Conservation (phyloP, 2,888 invertebrate species). For the Endotricha flammealis region DNA sequence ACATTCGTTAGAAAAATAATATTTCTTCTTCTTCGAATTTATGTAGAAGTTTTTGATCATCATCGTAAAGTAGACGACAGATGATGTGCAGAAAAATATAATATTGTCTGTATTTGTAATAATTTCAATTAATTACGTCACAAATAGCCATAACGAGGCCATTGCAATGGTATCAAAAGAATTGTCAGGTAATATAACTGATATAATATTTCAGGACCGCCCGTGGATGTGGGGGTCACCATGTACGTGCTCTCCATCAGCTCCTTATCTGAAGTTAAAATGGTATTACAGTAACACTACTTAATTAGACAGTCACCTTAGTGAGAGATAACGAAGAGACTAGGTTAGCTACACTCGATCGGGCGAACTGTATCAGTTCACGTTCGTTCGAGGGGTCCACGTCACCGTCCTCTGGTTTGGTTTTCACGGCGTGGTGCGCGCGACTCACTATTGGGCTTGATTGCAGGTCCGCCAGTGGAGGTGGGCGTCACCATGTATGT, state of each 20-base stretch:
- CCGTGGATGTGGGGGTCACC: constrained; percentile 88
- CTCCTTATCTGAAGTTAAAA: constrained; percentile 89
- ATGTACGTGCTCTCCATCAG: constrained; percentile 90
- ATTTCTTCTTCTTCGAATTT: too few relatives aligned
- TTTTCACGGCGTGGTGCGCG: constrained; percentile 46
- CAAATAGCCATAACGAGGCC: too few relatives aligned
- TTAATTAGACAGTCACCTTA: constrained; percentile 48
- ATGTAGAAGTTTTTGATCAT: too few relatives aligned
- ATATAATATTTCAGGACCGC: constrained; percentile 81
- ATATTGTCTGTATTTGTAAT: too few relatives aligned
- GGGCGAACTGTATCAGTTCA: constrained; percentile 31
- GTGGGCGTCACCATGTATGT: constrained; percentile 99
- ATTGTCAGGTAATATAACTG: constrained; percentile 35
- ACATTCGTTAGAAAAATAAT: too few relatives aligned
- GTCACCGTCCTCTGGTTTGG: constrained; percentile 53
- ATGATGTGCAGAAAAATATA: too few relatives aligned
- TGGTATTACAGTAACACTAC: constrained; percentile 77
- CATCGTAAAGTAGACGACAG: constrained; percentile 11
- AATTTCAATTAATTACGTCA: too few relatives aligned
- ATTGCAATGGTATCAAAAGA: constrained; percentile 11
- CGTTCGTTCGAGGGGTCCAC: constrained; percentile 44
- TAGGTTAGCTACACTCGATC: constrained; percentile 43
- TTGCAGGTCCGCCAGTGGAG: constrained; percentile 97
- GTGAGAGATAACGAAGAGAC: constrained; percentile 26
- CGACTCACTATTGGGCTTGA: constrained; percentile 66